phyloP scores from a whole-genome alignment of 2,888 invertebrate species.

The Troides oblongomaculatus region DNA sequence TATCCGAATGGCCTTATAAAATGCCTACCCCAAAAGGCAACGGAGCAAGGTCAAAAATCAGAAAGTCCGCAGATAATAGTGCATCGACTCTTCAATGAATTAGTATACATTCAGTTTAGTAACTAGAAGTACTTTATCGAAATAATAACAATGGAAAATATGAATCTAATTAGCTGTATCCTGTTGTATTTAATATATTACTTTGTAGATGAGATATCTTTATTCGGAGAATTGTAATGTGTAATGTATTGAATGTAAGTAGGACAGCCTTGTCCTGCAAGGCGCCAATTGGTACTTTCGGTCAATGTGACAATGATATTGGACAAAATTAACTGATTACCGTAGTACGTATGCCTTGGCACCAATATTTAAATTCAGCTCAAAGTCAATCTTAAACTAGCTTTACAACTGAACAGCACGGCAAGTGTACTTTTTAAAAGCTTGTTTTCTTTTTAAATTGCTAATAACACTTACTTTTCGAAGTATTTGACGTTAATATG shows the following conservation, averaged over 20 bases:
- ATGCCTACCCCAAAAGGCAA: too few species aligned
- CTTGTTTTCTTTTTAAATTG: neutral
- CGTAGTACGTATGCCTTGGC: constrained; percentile 48
- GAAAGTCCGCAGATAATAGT: too few species aligned
- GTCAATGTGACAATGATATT: constrained; percentile 25
- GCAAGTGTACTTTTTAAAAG: neutral
- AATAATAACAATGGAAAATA: neutral
- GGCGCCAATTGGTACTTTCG: constrained; percentile 25
- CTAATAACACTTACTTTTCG: too few species aligned
- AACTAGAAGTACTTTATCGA: neutral
- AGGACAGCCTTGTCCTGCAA: constrained; percentile 13
- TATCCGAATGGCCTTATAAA: too few species aligned
- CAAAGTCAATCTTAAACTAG: constrained; percentile 51
- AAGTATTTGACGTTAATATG: too few species aligned
- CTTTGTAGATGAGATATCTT: neutral
- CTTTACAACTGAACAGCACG: constrained; percentile 43
- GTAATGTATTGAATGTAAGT: constrained; percentile 1
- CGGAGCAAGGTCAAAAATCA: too few species aligned
- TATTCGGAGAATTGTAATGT: neutral
- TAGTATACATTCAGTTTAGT: too few species aligned
- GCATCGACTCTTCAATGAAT: too few species aligned
- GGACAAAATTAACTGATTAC: constrained; percentile 30
- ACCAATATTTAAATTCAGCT: constrained; percentile 52
- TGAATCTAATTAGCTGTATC: neutral
- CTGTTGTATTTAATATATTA: neutral